Base-by-base conservation (phyloP, 2,113 vertebrate species). In the Percina caprodes region DNA sequence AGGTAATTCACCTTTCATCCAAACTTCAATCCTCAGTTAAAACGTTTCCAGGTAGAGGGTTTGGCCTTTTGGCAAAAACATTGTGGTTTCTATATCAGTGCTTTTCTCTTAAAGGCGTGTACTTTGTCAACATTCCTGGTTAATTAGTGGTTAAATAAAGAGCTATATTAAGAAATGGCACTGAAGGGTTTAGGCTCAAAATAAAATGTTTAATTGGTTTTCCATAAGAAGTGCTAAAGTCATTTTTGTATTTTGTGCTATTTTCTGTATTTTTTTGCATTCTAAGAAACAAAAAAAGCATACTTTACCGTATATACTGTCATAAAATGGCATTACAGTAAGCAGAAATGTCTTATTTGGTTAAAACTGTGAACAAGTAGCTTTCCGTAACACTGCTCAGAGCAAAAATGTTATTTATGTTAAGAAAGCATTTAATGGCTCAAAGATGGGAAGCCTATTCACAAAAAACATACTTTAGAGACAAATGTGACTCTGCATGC, bases 121-220 rank as follows among this genome's bases (percentile, higher is more conserved):
- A 35, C 59, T 83, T 67, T 63, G 58, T 82, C 65, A 73, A 69
- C 80, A 82, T 87, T 87, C 71, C 80, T 70, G 63, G 16, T 68
- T 88, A 87, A 85, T 87, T 76, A 45, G 14, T 19, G 68, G 61
- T 70, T 87, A 65, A 80, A 65, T 62, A 42, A 48, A 21, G 21
- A n/a, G 42, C 23, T 39, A 21, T 70, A 55, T 59, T 55, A 65
- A 74, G 42, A 51, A 69, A 55, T 66, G 11, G 7, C 58, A 49
- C 23, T n/a, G 39, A 23, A 7, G 11, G 39, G 15, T 21, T 65
- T 39, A 21, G 4, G n/a, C 33, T 48, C 11, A 63, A 54, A 33
- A 35, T 23, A 15, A 3, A 42, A 21, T 59, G 5, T 69, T 74
- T 16, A 49, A 26, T 46, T 16, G 30, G 15, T 49, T 74, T 56